Percentiles rank a stretch among this genome's conserved stretches.
These are phyloP conservation scores for Sebastes trivittatus DNA, from an alignment of 2,797 vertebrate genomes.

Conservation along the genomic window DNA sequence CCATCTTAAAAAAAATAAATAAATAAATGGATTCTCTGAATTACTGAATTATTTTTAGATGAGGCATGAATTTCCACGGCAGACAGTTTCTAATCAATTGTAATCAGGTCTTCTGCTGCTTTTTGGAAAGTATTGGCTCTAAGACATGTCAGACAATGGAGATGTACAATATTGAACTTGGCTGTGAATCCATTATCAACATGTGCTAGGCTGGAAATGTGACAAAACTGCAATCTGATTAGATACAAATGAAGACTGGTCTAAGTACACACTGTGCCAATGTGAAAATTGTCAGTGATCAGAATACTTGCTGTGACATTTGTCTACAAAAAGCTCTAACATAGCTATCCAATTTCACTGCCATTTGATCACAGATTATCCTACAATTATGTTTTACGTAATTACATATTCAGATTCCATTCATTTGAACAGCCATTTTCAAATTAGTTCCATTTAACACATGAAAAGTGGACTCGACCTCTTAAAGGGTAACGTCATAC, in stretches of 20 bases:
- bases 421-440: slow-evolving; percentile 11
- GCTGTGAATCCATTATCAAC: slow-evolving; percentile 62
- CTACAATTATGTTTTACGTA: neutral
- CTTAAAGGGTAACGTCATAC: neutral
- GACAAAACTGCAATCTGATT: slow-evolving; percentile 68
- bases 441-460: slow-evolving; percentile 28
- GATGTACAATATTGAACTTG: slow-evolving; percentile 50
- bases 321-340: slow-evolving; percentile 3
- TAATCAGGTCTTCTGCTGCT: slow-evolving; percentile 74
- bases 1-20: slow-evolving; percentile 17
- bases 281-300: slow-evolving; percentile 33
- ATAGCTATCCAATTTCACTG: slow-evolving; percentile 8
- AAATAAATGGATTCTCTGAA: slow-evolving; percentile 62
- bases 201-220: slow-evolving; percentile 48
- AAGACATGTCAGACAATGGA: slow-evolving; percentile 45
- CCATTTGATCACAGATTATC: slow-evolving; percentile 8
- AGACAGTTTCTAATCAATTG: slow-evolving; percentile 79
- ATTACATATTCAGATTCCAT: slow-evolving; percentile 5
- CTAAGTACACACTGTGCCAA: slow-evolving; percentile 9
- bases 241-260: slow-evolving; percentile 42
- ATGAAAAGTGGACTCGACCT: neutral
- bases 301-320: slow-evolving; percentile 23
- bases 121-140: slow-evolving; percentile 35
- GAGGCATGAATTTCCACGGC: slow-evolving; percentile 60
- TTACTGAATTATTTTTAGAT: slow-evolving; percentile 78